Evolutionary conservation across 92 coral and sea anemone genomes (phyloP), one percentile per base, ranked within the genome.

Genomic region (Plumapathes pennacea): DNA sequence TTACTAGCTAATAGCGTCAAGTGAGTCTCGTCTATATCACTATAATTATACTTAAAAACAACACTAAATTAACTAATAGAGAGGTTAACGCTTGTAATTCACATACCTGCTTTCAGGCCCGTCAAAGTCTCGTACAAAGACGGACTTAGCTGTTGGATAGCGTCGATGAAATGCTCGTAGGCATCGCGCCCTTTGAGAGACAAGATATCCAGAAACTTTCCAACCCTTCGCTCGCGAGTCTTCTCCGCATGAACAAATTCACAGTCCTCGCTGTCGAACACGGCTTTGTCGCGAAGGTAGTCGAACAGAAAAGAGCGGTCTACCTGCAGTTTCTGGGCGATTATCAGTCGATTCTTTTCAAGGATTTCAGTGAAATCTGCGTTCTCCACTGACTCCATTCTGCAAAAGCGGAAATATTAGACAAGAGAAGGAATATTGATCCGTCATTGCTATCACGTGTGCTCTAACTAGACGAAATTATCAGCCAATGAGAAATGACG

Each of bases 101-200:
- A n/a, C n/a, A n/a, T n/a, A n/a, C n/a, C n/a, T n/a, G 97, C 85
- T 49, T 89, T 80, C 29, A 75, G 78, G 9, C 97, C 97, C 0
- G 97, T 90, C 11, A 90, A 49, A 34, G 42, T 47, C 60, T 90
- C 92, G 63, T 66, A 90, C 37, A 90, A 51, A 2, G 41, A 42
- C 42, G 97, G 88, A 40, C 82, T 90, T 10, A 76, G 78, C 2
- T 85, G 77, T 46, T 85, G 97, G 25, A 90, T 4, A 2, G 80
- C 97, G 38, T 90, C 95, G 29, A 90, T 43, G 31, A 90, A 90
- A 32, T 77, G 94, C 4, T 45, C 44, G 50, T 48, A 82, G 1
- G 86, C 95, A 6, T 68, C 71, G 12, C 76, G 61, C n/a, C 95
- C 97, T 70, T 90, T 90, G 18, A 67, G 18, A 7, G 63, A 54